Conservation (phyloP, 2,797 vertebrate species). For the Cyclura pinguis region DNA sequence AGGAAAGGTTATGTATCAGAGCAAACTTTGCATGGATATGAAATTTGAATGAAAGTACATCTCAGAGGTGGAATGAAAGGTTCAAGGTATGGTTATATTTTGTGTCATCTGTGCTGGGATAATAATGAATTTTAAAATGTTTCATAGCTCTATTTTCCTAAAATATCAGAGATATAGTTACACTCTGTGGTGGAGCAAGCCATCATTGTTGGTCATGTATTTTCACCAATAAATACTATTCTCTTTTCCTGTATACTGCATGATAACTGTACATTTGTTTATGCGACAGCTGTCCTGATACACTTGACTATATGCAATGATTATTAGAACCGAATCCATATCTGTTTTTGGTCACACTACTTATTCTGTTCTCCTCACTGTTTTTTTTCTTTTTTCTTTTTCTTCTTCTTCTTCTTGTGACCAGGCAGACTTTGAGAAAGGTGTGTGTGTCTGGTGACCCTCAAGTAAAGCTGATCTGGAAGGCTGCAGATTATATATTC, state of each 20-base stretch:
- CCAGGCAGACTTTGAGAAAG: not conserved
- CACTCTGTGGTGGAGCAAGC: not conserved
- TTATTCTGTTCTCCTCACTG: not conserved
- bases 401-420: constrained; percentile 25
- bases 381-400: not conserved
- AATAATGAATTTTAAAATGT: not conserved
- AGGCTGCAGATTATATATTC: constrained; percentile 46
- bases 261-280: not conserved
- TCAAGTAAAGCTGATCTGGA: constrained; percentile 4
- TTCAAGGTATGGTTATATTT: not conserved
- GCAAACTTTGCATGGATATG: not conserved
- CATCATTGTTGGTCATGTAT: not conserved
- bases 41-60: not conserved
- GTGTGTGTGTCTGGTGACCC: not conserved
- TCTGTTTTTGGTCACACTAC: not conserved
- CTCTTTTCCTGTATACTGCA: not conserved
- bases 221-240: constrained; percentile 4
- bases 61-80: not conserved
- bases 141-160: not conserved
- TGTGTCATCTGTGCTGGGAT: not conserved
- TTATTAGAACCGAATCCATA: not conserved
- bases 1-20: not conserved
- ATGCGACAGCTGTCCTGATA: not conserved
- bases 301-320: not conserved
- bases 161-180: not conserved